These are phyloP conservation scores for Cyanocitta stelleri DNA, from an alignment of 2,113 vertebrate species.

Conservation along the genomic window DNA sequence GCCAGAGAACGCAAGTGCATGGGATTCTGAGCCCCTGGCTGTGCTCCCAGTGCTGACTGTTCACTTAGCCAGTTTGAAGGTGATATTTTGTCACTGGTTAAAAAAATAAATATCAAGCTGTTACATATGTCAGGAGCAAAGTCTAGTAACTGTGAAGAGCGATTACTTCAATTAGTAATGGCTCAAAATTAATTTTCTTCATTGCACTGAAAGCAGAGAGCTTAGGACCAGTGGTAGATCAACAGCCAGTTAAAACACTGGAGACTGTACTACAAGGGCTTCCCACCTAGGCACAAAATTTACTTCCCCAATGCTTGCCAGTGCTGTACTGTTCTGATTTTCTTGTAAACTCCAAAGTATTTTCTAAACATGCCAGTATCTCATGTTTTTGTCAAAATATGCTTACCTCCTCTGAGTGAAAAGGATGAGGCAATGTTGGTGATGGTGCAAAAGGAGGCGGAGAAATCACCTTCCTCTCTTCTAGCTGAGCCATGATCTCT, in stretches of 20 bases:
- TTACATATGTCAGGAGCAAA: background rate
- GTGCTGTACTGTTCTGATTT: background rate
- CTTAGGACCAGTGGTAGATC: background rate
- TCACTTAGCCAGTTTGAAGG: background rate
- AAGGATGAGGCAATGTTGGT: constrained; percentile 86
- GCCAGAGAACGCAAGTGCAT: background rate
- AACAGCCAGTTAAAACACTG: background rate
- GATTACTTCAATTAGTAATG: background rate
- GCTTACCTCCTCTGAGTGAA: constrained; percentile 86
- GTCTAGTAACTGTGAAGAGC: background rate
- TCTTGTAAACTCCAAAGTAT: background rate
- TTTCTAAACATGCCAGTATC: background rate
- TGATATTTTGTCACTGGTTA: background rate
- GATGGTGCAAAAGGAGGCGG: constrained; percentile 94
- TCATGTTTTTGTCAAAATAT: background rate
- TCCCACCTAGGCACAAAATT: background rate
- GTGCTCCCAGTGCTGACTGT: background rate
- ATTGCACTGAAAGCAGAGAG: background rate
- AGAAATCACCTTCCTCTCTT: constrained; percentile 94
- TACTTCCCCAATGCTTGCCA: background rate
- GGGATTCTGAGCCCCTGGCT: background rate
- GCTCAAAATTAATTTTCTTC: background rate
- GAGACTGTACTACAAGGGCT: background rate
- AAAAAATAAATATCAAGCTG: background rate
- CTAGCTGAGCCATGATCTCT: constrained; percentile 93